Percentiles rank a stretch among this genome's conserved stretches.
Conservation (phyloP, 2,113 vertebrate species). For the Centropus bengalensis region DNA sequence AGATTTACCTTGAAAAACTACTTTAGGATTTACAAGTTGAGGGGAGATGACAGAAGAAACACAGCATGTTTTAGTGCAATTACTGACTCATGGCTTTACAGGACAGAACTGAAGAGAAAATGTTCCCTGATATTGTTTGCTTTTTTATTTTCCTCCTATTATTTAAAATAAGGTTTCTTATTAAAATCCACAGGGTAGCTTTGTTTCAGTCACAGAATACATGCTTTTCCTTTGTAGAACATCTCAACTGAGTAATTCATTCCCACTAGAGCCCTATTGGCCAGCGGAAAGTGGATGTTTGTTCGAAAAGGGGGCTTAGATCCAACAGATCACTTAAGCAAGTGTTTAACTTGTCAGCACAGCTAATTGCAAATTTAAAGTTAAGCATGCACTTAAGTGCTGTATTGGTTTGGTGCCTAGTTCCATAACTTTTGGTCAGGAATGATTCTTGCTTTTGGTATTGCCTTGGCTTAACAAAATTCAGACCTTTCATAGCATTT, state of each 20-base stretch:
- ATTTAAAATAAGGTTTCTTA: not conserved
- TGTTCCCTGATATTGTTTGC: not conserved
- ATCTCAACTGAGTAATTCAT: not conserved
- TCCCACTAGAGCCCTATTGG: not conserved
- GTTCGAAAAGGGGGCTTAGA: not conserved
- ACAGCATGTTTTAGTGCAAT: not conserved
- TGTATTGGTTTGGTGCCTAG: not conserved
- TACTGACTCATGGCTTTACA: not conserved
- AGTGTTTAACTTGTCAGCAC: not conserved
- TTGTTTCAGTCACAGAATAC: not conserved
- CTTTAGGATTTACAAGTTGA: not conserved
- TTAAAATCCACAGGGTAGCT: not conserved
- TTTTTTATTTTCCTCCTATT: not conserved
- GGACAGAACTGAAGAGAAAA: not conserved
- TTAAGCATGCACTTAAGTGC: not conserved
- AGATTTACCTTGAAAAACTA: not conserved
- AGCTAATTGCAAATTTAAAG: not conserved
- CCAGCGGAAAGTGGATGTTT: not conserved
- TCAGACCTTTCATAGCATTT: not conserved
- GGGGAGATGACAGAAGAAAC: not conserved
- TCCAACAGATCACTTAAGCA: constrained; percentile 8
- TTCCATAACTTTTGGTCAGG: not conserved
- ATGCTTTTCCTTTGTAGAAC: not conserved
- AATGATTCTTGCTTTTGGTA: not conserved
- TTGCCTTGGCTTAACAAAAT: not conserved